Base-by-base conservation (phyloP, 2,797 vertebrate species). In the Botia kubotai region DNA sequence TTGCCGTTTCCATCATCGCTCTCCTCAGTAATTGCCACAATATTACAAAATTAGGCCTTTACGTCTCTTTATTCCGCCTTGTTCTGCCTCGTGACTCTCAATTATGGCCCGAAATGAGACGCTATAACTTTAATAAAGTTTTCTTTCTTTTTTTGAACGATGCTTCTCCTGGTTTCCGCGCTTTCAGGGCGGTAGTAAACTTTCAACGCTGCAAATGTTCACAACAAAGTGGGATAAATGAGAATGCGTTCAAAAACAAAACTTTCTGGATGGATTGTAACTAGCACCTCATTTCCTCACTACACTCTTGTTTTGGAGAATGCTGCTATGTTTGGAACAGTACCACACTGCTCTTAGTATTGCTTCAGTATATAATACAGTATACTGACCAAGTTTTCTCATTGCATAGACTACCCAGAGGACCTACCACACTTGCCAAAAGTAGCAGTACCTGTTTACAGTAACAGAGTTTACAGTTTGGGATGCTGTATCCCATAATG, bases 1-100 rank as follows among this genome's bases (percentile, higher is more conserved):
- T 81, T 80, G 72, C 80, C 29, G 53, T 79, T 68, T 69, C 70
- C 69, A 80, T 83, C 78, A 73, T 76, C 75, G 72, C 70, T 83
- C 77, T 77, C 26, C 68, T 58, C 71, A 4, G 66, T 83, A 85
- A 85, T 72, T 77, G 72, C 67, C 67, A 67, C 65, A 83, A 79
- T 75, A 75, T 74, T 75, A 69, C 82, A 80, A 72, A 83, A 83
- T 80, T 66, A 83, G 52, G 77, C 72, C 70, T 81, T 79, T 75
- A 74, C 48, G 70, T 53, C 75, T 74, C 43, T 67, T 43, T 66
- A 62, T 81, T 77, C 58, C 58, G 67, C 63, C 43, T 72, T 29
- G 69, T 77, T 77, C 68, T 63, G 74, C 71, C 53, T 81, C 69
- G 65, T 73, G 73, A 81, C 69, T 81, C 79, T 76, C 74, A 77